These are phyloP conservation scores for Platerodrilus igneus DNA, from an alignment of 2,888 invertebrate genomes.

Conservation along the genomic window DNA sequence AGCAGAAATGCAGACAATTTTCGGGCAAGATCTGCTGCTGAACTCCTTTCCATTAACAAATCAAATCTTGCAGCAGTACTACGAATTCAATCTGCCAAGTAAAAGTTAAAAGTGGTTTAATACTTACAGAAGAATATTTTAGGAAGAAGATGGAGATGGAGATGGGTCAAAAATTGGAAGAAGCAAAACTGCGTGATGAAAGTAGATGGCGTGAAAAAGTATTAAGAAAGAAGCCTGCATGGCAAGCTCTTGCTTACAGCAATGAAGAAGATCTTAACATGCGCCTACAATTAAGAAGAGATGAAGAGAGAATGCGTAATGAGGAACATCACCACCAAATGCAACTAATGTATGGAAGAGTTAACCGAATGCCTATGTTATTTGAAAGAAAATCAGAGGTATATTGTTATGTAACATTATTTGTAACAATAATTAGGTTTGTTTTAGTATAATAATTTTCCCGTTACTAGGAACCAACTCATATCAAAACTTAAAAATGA, in stretches of 20 bases:
- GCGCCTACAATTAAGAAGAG: slow-evolving; percentile 60
- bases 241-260: slow-evolving; percentile 62
- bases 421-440: background rate
- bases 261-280: slow-evolving; percentile 65
- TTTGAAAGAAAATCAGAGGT: slow-evolving; percentile 67
- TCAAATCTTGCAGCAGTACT: slow-evolving; percentile 66
- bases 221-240: slow-evolving; percentile 62
- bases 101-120: slow-evolving; percentile 12
- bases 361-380: slow-evolving; percentile 64
- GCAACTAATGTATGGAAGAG: slow-evolving; percentile 68
- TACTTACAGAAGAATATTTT: too few species aligned
- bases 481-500: slow-evolving; percentile 36
- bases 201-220: slow-evolving; percentile 57
- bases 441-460: slow-evolving; percentile 28
- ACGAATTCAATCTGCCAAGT: slow-evolving; percentile 58
- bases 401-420: background rate
- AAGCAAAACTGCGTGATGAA: slow-evolving; percentile 57
- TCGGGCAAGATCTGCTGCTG: slow-evolving; percentile 40
- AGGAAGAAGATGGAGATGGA: slow-evolving; percentile 61
- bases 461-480: slow-evolving; percentile 39
- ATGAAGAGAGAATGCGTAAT: slow-evolving; percentile 62
- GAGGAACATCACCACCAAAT: slow-evolving; percentile 66
- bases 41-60: slow-evolving; percentile 51
- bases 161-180: slow-evolving; percentile 55
- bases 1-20: slow-evolving; percentile 36